These are phyloP conservation scores for Sinhomidia bicolor DNA, from an alignment of 2,888 invertebrate genomes.

Conservation along the genomic window DNA sequence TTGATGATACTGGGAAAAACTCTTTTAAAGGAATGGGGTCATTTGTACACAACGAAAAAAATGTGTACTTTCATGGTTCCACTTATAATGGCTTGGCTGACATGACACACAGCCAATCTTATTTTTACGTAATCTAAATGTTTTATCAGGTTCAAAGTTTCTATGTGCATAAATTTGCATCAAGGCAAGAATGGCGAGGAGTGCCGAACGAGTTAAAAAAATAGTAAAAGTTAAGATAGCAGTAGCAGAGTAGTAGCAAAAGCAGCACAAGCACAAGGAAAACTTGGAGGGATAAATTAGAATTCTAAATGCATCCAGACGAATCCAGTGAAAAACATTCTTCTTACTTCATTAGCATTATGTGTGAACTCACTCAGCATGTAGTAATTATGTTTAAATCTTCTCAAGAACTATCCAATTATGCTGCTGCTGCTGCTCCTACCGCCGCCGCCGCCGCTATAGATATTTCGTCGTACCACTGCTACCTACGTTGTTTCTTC, in stretches of 20 bases:
- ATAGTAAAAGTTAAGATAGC: constrained; percentile 6
- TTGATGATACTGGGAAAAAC: background rate
- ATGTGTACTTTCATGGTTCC: constrained; percentile 47
- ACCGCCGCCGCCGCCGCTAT: background rate
- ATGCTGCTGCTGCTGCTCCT: constrained; percentile 23
- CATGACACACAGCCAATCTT: constrained; percentile 48
- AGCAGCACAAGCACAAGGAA: no score
- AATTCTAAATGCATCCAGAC: constrained; percentile 59
- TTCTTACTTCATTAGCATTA: constrained; percentile 71
- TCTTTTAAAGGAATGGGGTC: constrained; percentile 43
- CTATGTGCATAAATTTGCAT: constrained; percentile 68
- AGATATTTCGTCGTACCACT: background rate
- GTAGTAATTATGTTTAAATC: constrained; percentile 68
- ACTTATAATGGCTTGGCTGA: constrained; percentile 31
- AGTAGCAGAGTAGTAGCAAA: no score
- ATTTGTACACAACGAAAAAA: constrained; percentile 58
- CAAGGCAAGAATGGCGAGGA: background rate
- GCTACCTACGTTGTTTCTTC: background rate
- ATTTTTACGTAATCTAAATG: constrained; percentile 60
- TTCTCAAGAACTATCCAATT: constrained; percentile 62
- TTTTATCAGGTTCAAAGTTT: constrained; percentile 60
- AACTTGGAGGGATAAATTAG: constrained; percentile 57
- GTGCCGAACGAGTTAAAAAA: background rate
- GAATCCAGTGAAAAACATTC: constrained; percentile 58
- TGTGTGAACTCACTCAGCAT: constrained; percentile 66